These are phyloP conservation scores for Malacosoma neustria DNA, from an alignment of 2,888 invertebrate genomes.

Conservation along the genomic window DNA sequence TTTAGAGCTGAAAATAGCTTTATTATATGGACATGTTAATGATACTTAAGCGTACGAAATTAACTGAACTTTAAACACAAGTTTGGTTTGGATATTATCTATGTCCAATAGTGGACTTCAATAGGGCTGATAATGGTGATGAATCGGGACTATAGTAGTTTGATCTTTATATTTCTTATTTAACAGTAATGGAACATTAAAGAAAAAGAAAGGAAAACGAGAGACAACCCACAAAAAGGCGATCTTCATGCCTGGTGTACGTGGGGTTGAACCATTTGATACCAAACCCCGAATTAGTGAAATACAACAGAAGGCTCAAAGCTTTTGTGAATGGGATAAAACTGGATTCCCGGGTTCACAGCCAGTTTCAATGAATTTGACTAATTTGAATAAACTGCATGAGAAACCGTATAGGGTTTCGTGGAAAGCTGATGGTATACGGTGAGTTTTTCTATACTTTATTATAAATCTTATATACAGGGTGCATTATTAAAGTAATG, in stretches of 20 bases:
- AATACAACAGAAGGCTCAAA: constrained; percentile 83
- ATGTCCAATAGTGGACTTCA: too few relatives aligned
- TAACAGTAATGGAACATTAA: constrained; percentile 3
- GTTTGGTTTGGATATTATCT: too few relatives aligned
- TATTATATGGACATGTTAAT: too few relatives aligned
- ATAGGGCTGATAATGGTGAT: too few relatives aligned
- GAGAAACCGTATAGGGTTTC: constrained; percentile 95
- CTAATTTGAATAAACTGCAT: constrained; percentile 84
- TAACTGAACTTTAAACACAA: too few relatives aligned
- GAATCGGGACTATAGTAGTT: too few relatives aligned
- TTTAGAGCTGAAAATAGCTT: too few relatives aligned
- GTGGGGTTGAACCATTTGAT: constrained; percentile 82
- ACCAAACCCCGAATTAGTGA: constrained; percentile 75
- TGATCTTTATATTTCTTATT: too few relatives aligned
- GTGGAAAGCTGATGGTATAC: constrained; percentile 99
- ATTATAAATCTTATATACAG: too few relatives aligned
- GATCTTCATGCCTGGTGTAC: constrained; percentile 90
- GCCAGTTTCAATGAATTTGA: constrained; percentile 95
- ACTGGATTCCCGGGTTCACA: constrained; percentile 96
- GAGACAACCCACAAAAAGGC: constrained; percentile 77
- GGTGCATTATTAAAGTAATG: too few relatives aligned
- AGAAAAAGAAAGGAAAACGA: constrained; percentile 52
- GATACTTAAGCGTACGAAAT: too few relatives aligned
- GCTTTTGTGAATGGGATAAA: constrained; percentile 86
- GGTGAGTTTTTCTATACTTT: constrained; percentile 66